Conservation (phyloP, 1,140 invertebrate species). For the Plectrocnemia conspersa region DNA sequence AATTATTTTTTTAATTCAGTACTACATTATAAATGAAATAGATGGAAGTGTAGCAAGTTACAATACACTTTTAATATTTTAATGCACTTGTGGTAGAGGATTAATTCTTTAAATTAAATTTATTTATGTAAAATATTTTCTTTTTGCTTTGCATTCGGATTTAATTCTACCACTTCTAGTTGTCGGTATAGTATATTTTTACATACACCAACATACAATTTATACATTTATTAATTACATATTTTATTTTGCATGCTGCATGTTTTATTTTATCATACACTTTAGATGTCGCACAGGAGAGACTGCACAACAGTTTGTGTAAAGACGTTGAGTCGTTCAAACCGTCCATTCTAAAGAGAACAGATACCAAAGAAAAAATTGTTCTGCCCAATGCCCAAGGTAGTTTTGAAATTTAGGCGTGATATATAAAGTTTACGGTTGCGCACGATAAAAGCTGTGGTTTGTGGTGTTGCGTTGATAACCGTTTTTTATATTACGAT, state of each 20-base stretch:
- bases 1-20: no score
- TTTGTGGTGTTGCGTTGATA: no score
- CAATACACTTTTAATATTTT: no score
- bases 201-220: background rate
- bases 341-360: constrained; percentile 64
- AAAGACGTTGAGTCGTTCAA: constrained; percentile 70
- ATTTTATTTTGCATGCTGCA: constrained; percentile 20
- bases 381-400: constrained; percentile 74
- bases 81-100: no score
- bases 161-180: background rate
- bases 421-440: no score
- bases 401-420: constrained; percentile 48
- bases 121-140: no score
- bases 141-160: no score
- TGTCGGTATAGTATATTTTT: background rate
- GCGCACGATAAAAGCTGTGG: no score
- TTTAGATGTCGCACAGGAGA: constrained; percentile 71
- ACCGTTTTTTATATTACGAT: no score
- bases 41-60: no score
- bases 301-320: constrained; percentile 67
- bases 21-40: no score
- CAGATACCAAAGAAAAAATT: constrained; percentile 73
- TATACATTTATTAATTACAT: background rate
- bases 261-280: constrained; percentile 32
- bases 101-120: no score